Base-by-base conservation (phyloP, 1,140 invertebrate species). In the Belonocnema kinseyi region DNA sequence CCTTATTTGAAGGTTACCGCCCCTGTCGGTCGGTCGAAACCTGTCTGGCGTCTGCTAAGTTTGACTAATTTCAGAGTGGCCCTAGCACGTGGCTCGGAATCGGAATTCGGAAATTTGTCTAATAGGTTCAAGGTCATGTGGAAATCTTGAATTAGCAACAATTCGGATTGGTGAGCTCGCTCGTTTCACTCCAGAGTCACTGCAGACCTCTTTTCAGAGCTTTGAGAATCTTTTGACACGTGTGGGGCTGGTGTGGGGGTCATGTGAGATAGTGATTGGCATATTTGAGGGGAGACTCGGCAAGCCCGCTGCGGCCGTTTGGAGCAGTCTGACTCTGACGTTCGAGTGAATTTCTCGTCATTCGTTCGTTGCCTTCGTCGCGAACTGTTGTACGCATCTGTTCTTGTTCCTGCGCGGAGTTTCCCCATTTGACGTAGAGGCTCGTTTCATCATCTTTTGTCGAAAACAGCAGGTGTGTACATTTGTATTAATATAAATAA, bases 371-470 rank as follows among this genome's bases (percentile, higher is more conserved):
- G 21, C 14, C 58, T 33, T 33, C 33, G 14, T 21, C 21, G 33
- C 6, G 26, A 26, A 13, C 33, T 6, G 61, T 16, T 6, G 61
- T 16, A 16, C 6, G 8, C 61, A 40, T 33, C 33, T 14, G 26
- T 46, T 46, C 6, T 46, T 8, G 0, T 46, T 46, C 40, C 40
- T 46, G 5, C 40, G 1, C 7, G 11, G 12, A 66, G 12, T 6
- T 46, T 40, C 14, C 7, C 1, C 40, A 46, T 10, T 46, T 46
- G 40, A 46, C 40, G 11, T 11, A 46, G 33, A 66, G 26, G n/a
- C 61, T n/a, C 6, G 33, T 66, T 66, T 66, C 61, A 40, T 66
- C 61, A 66, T 66, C 26, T 16, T 66, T 33, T 46, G 14, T 66
- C 61, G 19, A 26, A 33, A 7, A 61, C 3, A 61, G 12, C 61